phyloP scores from a whole-genome alignment of 2,797 vertebrate genomes.

The Botia almorhae region DNA sequence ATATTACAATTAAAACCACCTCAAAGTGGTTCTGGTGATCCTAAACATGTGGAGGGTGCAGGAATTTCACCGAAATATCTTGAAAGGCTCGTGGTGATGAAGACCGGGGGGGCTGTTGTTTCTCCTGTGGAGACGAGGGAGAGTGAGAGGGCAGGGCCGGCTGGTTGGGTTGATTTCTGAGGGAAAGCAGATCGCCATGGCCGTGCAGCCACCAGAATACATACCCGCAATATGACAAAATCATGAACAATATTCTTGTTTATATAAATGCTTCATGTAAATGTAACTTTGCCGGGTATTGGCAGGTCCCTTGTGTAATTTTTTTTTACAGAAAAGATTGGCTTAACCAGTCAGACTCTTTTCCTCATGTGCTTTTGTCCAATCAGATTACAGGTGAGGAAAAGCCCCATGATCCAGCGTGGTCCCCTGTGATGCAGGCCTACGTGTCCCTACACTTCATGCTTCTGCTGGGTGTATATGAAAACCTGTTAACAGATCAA shows the following conservation, averaged over 20 bases:
- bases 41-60: slow-evolving; percentile 65
- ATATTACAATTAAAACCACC: slow-evolving; percentile 69
- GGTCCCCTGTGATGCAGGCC: slow-evolving; percentile 70
- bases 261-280: no score
- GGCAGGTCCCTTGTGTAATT: no score
- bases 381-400: slow-evolving; percentile 87
- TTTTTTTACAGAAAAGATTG: no score
- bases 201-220: slow-evolving; percentile 63
- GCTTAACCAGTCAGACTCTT: background rate
- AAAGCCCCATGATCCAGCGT: slow-evolving; percentile 74
- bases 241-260: background rate
- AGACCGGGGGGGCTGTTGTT: slow-evolving; percentile 61
- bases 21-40: slow-evolving; percentile 70
- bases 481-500: slow-evolving; percentile 79
- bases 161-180: slow-evolving; percentile 65
- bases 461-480: slow-evolving; percentile 80
- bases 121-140: slow-evolving; percentile 50
- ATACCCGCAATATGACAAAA: background rate
- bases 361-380: background rate
- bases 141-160: slow-evolving; percentile 21
- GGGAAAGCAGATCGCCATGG: slow-evolving; percentile 70
- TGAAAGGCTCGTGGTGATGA: slow-evolving; percentile 65
- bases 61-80: slow-evolving; percentile 70
- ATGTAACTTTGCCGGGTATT: no score
- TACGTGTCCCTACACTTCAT: slow-evolving; percentile 84